Conservation (phyloP, 2,888 invertebrate species). For the Meganola albula region DNA sequence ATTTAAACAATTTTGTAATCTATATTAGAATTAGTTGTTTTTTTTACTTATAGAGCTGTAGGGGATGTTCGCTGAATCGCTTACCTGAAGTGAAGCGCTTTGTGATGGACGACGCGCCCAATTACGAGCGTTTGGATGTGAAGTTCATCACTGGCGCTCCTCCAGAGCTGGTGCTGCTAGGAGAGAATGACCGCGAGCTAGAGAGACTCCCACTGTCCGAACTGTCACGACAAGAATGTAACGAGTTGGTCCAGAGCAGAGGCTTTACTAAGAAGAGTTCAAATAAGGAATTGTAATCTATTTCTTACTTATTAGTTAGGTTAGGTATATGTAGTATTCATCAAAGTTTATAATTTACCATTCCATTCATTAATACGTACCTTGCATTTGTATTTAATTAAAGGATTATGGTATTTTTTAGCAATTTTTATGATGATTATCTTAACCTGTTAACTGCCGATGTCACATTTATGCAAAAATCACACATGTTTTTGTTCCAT, state of each 20-base stretch:
- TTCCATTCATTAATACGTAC: too few species aligned
- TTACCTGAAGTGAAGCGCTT: constrained; percentile 82
- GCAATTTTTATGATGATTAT: too few species aligned
- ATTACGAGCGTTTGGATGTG: constrained; percentile 79
- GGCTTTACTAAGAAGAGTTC: constrained; percentile 74
- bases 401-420: too few species aligned
- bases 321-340: too few species aligned
- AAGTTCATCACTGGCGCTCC: constrained; percentile 81
- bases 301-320: too few species aligned
- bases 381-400: too few species aligned
- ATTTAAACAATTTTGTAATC: neutral
- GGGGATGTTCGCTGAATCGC: constrained; percentile 82
- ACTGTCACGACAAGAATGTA: constrained; percentile 81
- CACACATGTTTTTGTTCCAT: too few species aligned
- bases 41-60: constrained; percentile 79
- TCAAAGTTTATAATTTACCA: too few species aligned
- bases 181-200: constrained; percentile 76
- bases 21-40: neutral
- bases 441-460: too few species aligned
- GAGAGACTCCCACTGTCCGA: constrained; percentile 79
- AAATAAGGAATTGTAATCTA: constrained; percentile 43
- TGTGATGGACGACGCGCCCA: constrained; percentile 82
- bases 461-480: too few species aligned
- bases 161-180: constrained; percentile 80
- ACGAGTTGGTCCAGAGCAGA: constrained; percentile 77